Evolutionary conservation across 2,888 invertebrate genomes (phyloP), one percentile per base, ranked within the genome.

Genomic region (Oxyteleia sp.): DNA sequence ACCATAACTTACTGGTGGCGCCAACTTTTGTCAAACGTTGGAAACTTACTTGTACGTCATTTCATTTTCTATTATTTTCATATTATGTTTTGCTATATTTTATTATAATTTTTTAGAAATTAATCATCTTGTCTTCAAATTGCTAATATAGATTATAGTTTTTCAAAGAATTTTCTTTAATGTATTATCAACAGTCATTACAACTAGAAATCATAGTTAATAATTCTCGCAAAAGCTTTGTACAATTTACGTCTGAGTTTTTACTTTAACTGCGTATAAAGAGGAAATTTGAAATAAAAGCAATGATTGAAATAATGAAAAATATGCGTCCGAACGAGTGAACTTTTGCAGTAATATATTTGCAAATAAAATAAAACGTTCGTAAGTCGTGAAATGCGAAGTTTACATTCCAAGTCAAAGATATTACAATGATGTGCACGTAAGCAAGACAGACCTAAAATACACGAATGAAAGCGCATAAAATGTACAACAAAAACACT

Each of bases 361-460:
- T 41, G 49, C 26, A 61, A 72, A 72, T 72, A 61, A 64, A 55
- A 75, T 57, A 75, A 64, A 75, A 41, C 15, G 45, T 35, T 15
- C 13, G 16, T 41, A 15, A 55, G 45, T 64, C 35, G 45, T 57
- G 75, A 43, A 57, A 38, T 32, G 41, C 13, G 18, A 35, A 64
- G 53, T 43, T 75, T 75, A 57, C 35, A 29, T 64, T 38, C 3
- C 64, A 29, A 74, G 61, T 72, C 61, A 61, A 61, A 72, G 55
- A 55, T 74, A 74, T 74, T 64, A 49, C 64, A 66, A 66, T 75
- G 75, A 66, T 47, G 55, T 26, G 74, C 64, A 66, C 55, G 64
- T 75, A 57, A 66, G 41, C 49, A 38, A 13, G 47, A 16, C 20
- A 16, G 59, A 51, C 66, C 59, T 66, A 16, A 66, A 66, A 59